Conservation (phyloP, 2,888 invertebrate species). For the Hemistola chrysoprasaria region DNA sequence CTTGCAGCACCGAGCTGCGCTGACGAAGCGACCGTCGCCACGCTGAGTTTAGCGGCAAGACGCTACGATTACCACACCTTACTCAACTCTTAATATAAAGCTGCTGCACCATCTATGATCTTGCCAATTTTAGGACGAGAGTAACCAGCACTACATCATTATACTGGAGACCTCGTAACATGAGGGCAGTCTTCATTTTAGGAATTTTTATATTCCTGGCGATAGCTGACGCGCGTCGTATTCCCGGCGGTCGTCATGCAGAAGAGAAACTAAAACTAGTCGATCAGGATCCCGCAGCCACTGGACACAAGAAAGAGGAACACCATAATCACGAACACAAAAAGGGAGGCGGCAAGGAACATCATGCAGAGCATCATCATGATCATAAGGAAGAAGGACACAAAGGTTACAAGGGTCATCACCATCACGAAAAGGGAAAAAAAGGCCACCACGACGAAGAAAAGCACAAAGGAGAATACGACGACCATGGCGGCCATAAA, state of each 20-base stretch:
- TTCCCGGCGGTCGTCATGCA: slow-evolving; percentile 45
- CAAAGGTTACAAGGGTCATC: slow-evolving; percentile 87
- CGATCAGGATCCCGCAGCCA: slow-evolving; percentile 67
- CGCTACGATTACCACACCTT: slow-evolving; percentile 67
- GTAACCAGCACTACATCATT: slow-evolving; percentile 45
- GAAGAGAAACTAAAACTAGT: slow-evolving; percentile 35
- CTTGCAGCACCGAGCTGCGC: slow-evolving; percentile 19
- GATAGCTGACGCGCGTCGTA: slow-evolving; percentile 52
- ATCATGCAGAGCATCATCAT: slow-evolving; percentile 84
- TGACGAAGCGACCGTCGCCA: slow-evolving; percentile 8
- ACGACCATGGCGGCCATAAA: slow-evolving; percentile 84
- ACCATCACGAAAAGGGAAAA: slow-evolving; percentile 85
- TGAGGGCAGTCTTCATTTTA: slow-evolving; percentile 61
- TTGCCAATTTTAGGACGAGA: slow-evolving; percentile 64
- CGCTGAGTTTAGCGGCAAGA: slow-evolving; percentile 47
- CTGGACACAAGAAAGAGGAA: slow-evolving; percentile 74
- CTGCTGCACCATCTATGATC: slow-evolving; percentile 66
- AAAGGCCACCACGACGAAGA: slow-evolving; percentile 90
- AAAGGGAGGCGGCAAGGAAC: slow-evolving; percentile 86
- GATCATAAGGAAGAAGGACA: slow-evolving; percentile 87
- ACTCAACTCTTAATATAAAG: slow-evolving; percentile 80
- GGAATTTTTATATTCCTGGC: slow-evolving; percentile 49
- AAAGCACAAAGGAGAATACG: slow-evolving; percentile 83
- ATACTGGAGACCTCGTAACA: slow-evolving; percentile 39
- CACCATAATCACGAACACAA: slow-evolving; percentile 75